Base-by-base conservation (phyloP, 2,113 vertebrate genomes). In the Ifrita kowaldi region DNA sequence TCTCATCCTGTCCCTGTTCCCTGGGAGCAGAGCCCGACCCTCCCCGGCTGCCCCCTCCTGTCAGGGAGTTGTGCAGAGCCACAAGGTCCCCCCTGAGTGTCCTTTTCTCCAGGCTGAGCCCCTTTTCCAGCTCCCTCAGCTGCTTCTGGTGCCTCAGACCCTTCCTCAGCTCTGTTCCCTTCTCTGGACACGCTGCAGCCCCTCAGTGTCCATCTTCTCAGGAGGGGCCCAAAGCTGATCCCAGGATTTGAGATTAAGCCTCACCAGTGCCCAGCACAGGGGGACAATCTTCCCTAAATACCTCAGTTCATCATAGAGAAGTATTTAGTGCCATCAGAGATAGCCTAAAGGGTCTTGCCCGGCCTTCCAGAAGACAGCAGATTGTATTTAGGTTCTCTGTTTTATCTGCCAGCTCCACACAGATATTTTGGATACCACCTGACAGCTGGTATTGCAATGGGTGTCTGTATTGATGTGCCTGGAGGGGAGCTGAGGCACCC, bases 191-290 rank as follows among this genome's bases (percentile, higher is more conserved):
- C 0, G 0, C 16, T 33, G 22, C 41, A 84, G 27, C 41, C 23
- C 9, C 32, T 55, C 46, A 7, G 8, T 11, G 8, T 30, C 23
- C 1, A 56, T 50, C 28, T 37, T 53, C 16, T 4, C 16, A 7
- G 9, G 32, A 81, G 10, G 33, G 8, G 1, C 46, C 7, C 28
- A 60, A 62, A 78, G 24, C 46, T 56, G 32, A 56, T 13, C 24
- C 24, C n/a, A 28, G 5, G 3, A 17, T 50, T 44, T 1, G 1
- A 74, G 21, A 24, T 73, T 6, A 0, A 1, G 3, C 33, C 35
- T 56, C 33, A 52, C 10, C 26, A 63, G 17, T 30, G 26, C 3
- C 0, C 3, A 67, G 13, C 33, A 44, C 11, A 69, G 33, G 10
- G 16, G 8, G 10, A 46, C 3, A 17, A 46, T 11, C 55, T 64